Base-by-base conservation (phyloP, 2,797 vertebrate genomes). In the Synaphobranchus kaupii region DNA sequence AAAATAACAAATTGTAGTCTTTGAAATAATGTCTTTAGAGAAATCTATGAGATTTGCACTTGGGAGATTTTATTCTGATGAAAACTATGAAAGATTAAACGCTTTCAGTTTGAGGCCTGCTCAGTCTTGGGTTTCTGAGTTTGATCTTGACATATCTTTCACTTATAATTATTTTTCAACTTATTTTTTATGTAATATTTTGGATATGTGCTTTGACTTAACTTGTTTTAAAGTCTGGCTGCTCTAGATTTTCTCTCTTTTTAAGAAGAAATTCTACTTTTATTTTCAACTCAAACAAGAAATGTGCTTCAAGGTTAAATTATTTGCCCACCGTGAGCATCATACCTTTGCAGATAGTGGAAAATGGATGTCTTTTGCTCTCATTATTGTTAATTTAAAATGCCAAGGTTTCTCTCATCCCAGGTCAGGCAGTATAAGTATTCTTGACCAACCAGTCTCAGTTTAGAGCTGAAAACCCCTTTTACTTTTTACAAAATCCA, bases 401-500 rank as follows among this genome's bases (percentile, higher is more conserved):
- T 86, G 68, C 76, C 84, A 86, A 66, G 17, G 10, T 81, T 66
- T 66, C 15, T 50, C 44, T 81, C 39, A 0, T 13, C 85, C 88
- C 87, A 89, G 84, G 71, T n/a, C 78, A 83, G 44, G n/a, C 82
- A 85, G 87, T 87, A 91, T 83, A 88, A 84, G 60, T 47, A 58
- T 12, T 47, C 0, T 82, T 50, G 9, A 56, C 17, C 17, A 10
- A 10, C 17, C 17, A 9, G 9, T 56, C 54, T 60, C 58, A 60
- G 1, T 81, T 47, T 22, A 48, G 47, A 22, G 7, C 15, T 6
- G 58, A 66, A 56, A 58, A 13, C 7, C 85, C 39, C 54, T 44
- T 76, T 4, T n/a, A 58, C 34, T 76, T 85, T 86, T 82, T 48
- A 81, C 48, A 50, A 60, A 90, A 87, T 86, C 87, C 44, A 85